Percentiles rank a stretch among this genome's conserved stretches.
Conservation (phyloP, 2,113 vertebrate species). For the Muntiacus reevesi region DNA sequence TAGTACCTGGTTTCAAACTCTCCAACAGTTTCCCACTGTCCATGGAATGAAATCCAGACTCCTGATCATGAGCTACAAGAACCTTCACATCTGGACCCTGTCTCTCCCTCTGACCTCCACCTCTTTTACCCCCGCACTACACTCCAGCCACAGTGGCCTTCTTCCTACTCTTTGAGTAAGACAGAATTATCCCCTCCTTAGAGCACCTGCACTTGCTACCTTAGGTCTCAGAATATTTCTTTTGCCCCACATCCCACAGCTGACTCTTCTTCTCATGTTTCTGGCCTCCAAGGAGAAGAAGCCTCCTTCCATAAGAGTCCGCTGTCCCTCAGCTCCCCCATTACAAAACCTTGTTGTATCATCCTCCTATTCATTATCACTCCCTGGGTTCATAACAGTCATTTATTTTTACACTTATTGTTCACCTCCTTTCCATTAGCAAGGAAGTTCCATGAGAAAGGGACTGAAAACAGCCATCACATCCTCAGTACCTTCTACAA, state of each 20-base stretch:
- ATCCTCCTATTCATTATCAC: background rate
- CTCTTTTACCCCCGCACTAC: background rate
- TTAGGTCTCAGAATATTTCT: background rate
- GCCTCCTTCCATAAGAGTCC: background rate
- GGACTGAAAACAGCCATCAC: rapidly evolving
- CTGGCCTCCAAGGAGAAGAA: background rate
- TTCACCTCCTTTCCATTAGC: background rate
- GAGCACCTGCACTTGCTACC: background rate
- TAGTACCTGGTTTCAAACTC: background rate
- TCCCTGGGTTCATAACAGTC: background rate
- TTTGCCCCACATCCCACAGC: too few species aligned
- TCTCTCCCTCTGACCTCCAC: background rate
- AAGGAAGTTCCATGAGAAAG: background rate
- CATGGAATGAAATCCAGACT: background rate
- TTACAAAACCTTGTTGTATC: background rate
- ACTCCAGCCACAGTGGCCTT: too few species aligned
- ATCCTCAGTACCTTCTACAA: background rate
- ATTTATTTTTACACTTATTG: background rate
- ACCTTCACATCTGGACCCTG: background rate
- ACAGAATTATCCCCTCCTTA: background rate
- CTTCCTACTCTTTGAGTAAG: background rate
- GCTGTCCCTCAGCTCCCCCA: too few species aligned
- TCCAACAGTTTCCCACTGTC: background rate
- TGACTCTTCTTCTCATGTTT: background rate
- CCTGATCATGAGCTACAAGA: too few species aligned